Evolutionary conservation across 2,113 vertebrate genomes (phyloP).

Genomic region (Oryzias melastigma): DNA sequence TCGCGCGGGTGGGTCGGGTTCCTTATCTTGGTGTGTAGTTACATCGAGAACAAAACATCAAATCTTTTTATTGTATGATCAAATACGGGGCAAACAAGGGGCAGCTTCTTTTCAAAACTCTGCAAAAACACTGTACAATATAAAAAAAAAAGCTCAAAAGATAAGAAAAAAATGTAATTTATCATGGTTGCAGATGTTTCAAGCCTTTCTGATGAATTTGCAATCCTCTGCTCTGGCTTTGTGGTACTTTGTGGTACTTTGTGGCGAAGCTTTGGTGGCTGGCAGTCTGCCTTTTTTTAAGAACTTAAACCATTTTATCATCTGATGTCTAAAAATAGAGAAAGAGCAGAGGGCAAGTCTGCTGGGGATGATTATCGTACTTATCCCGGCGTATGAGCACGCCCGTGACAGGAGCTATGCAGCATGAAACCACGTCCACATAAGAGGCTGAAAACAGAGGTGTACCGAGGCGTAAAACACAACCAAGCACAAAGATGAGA

Average conservation of each 20-base stretch:
- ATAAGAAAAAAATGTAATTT: not conserved
- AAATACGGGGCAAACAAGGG: no score
- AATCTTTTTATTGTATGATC: no score
- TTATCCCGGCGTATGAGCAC: slow-evolving; percentile 2
- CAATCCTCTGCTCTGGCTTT: slow-evolving; percentile 19
- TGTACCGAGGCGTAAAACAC: not conserved
- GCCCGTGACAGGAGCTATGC: slow-evolving; percentile 21
- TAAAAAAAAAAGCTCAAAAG: not conserved
- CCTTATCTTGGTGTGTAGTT: not conserved
- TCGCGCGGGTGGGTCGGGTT: not conserved
- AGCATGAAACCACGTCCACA: slow-evolving; percentile 9
- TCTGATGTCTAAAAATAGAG: slow-evolving; percentile 60
- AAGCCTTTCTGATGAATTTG: slow-evolving; percentile 1
- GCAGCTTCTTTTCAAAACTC: no score
- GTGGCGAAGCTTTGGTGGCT: slow-evolving; percentile 14
- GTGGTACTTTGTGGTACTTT: not conserved
- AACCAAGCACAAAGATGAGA: not conserved
- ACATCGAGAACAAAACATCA: no score
- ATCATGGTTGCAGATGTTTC: not conserved
- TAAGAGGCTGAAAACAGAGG: not conserved
- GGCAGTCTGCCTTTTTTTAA: slow-evolving; percentile 48
- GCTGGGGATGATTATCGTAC: slow-evolving; percentile 24
- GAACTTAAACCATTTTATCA: slow-evolving; percentile 57
- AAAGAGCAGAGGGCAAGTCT: slow-evolving; percentile 26
- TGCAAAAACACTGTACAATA: no score